Conservation (phyloP, 2,888 invertebrate species). For the Crossocerus cetratus region DNA sequence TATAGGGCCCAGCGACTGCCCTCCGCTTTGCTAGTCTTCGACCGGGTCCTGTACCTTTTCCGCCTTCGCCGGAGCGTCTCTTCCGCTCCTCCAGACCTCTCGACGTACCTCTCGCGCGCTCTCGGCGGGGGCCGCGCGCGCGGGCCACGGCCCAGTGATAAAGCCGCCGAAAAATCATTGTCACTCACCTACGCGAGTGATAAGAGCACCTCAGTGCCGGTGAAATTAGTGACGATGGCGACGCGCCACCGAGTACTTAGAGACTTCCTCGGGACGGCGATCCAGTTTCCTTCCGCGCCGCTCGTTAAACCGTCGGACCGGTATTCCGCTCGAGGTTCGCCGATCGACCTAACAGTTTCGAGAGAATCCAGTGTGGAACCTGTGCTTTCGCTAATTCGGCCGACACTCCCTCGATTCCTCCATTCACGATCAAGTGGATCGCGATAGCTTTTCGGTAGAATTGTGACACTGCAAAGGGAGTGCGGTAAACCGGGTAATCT, state of each 20-base stretch:
- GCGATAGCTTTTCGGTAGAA: no score
- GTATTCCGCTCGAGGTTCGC: neutral
- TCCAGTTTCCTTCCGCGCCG: no score
- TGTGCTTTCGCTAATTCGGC: no score
- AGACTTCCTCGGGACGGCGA: no score
- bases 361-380: no score
- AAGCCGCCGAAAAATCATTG: slow-evolving; percentile 7
- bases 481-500: no score
- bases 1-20: slow-evolving; percentile 70
- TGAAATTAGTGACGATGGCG: slow-evolving; percentile 30
- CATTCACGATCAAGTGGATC: no score
- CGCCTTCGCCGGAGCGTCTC: neutral
- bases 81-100: neutral
- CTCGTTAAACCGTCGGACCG: neutral
- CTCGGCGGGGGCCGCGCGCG: slow-evolving; percentile 7
- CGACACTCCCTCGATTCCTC: no score
- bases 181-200: neutral
- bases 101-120: slow-evolving; percentile 4
- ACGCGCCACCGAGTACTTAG: neutral
- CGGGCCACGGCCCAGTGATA: slow-evolving; percentile 25
- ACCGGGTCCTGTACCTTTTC: slow-evolving; percentile 46
- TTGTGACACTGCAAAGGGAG: no score
- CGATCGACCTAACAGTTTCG: no score
- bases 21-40: slow-evolving; percentile 70
- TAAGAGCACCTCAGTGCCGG: slow-evolving; percentile 25